Percentiles rank a stretch among this genome's conserved stretches.
These are phyloP conservation scores for Coilia nasus DNA, from an alignment of 2,797 vertebrate species.

Conservation along the genomic window DNA sequence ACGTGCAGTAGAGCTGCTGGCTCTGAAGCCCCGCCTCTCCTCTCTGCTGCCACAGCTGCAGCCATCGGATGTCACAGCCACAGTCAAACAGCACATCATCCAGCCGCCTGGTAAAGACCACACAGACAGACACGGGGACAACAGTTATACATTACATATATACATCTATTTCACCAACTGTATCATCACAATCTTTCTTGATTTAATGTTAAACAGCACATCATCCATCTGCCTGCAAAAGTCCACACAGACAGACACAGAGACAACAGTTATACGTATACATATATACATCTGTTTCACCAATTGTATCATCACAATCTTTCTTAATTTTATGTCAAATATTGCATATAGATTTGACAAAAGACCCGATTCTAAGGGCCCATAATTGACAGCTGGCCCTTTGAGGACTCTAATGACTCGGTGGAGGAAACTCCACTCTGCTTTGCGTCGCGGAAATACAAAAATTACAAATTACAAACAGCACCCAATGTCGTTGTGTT, in stretches of 20 bases:
- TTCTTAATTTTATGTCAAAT: conserved; percentile 60
- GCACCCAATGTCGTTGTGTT: too few relatives aligned
- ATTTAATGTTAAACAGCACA: conserved; percentile 78
- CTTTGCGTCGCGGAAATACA: too few relatives aligned
- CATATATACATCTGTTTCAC: neutral
- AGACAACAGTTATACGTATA: neutral
- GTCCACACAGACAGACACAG: conserved; percentile 23
- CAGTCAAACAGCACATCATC: conserved; percentile 91
- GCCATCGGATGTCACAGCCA: conserved; percentile 94
- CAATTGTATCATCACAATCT: too few relatives aligned
- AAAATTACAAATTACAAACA: too few relatives aligned
- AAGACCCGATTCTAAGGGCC: too few relatives aligned
- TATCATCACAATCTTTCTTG: too few relatives aligned
- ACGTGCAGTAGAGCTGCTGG: conserved; percentile 85
- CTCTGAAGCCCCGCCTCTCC: conserved; percentile 85
- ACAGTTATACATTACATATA: neutral
- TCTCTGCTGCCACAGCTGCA: conserved; percentile 96
- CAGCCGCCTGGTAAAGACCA: conserved; percentile 73
- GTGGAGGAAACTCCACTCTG: too few relatives aligned
- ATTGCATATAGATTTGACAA: too few relatives aligned
- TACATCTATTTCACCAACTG: neutral
- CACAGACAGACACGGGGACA: conserved; percentile 31
- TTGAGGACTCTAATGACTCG: too few relatives aligned
- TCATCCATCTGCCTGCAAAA: conserved; percentile 83
- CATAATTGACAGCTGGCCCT: too few relatives aligned